Percentiles rank a stretch among this genome's conserved stretches.
Evolutionary conservation across 2,797 vertebrate species (phyloP).

Genomic region (Sebastes hubbsi): DNA sequence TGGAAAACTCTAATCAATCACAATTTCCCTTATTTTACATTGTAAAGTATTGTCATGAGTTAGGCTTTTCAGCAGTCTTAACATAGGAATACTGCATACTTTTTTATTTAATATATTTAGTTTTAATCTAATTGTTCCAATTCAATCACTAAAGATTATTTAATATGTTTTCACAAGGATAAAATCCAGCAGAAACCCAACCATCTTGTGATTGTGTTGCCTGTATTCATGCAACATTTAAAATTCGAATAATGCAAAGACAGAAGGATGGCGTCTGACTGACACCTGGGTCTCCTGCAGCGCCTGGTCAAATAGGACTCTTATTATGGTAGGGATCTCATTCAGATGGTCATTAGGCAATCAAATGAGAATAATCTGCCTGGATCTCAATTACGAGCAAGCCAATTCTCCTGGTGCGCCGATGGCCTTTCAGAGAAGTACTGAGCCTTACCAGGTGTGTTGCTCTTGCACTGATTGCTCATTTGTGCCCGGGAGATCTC

Average conservation of each 20-base stretch:
- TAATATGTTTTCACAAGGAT: background rate
- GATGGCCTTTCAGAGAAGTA: slow-evolving; percentile 65
- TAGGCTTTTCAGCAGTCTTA: background rate
- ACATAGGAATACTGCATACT: background rate
- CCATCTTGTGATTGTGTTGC: background rate
- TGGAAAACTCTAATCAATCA: slow-evolving; percentile 62
- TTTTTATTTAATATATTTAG: background rate
- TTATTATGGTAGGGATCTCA: slow-evolving; percentile 73
- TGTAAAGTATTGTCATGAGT: slow-evolving; percentile 6
- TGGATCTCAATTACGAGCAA: slow-evolving; percentile 74
- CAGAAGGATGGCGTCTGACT: slow-evolving; percentile 12
- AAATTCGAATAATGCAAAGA: slow-evolving; percentile 59
- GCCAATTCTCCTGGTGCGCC: slow-evolving; percentile 71
- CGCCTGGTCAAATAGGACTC: slow-evolving; percentile 63
- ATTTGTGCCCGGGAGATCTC: slow-evolving; percentile 55
- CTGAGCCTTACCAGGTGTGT: slow-evolving; percentile 56
- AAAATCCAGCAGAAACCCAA: background rate
- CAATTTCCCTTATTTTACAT: slow-evolving; percentile 25
- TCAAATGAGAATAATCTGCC: slow-evolving; percentile 80
- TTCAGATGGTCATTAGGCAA: slow-evolving; percentile 80
- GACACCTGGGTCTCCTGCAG: slow-evolving; percentile 60
- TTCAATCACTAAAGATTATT: background rate
- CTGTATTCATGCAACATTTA: slow-evolving; percentile 36
- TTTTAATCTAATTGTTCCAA: background rate
- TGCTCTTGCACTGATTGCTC: slow-evolving; percentile 60